Conservation (phyloP, 92 coral and sea anemone genomes). For the Plumapathes pennacea region DNA sequence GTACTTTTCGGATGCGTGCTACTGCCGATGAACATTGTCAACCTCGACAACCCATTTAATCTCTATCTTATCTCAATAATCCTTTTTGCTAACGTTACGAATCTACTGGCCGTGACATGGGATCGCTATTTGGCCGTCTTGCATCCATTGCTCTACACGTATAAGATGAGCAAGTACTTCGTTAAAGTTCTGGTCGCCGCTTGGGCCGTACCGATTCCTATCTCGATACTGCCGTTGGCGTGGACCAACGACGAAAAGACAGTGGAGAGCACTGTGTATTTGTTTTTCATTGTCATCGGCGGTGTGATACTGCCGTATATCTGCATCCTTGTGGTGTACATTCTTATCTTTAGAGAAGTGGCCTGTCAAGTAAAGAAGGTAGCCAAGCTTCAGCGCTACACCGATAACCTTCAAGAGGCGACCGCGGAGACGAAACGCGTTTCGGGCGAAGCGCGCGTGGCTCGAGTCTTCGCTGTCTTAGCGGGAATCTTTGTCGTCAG, state of each 20-base stretch:
- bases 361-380: conserved; percentile 58
- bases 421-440: conserved; percentile 67
- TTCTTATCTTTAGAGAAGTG: conserved; percentile 74
- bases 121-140: conserved; percentile 79
- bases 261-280: conserved; percentile 20
- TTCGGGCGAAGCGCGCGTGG: conserved; percentile 73
- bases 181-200: conserved; percentile 50
- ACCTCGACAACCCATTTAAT: conserved; percentile 17
- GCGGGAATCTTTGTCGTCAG: conserved; percentile 71
- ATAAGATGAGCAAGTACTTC: conserved; percentile 69
- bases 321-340: conserved; percentile 67
- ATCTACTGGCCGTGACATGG: conserved; percentile 77
- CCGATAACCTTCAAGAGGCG: conserved; percentile 39
- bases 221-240: conserved; percentile 49
- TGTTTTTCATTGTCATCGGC: conserved; percentile 56
- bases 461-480: conserved; percentile 73
- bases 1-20: conserved; percentile 70
- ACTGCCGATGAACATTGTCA: conserved; percentile 56
- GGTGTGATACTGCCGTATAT: conserved; percentile 67
- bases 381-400: conserved; percentile 41
- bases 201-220: conserved; percentile 61
- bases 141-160: conserved; percentile 67
- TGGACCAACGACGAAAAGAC: conserved; percentile 23
- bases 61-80: conserved; percentile 57
- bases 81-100: conserved; percentile 74